These are phyloP conservation scores for Caerostris darwini DNA, from an alignment of 1,140 invertebrate species.

Conservation along the genomic window DNA sequence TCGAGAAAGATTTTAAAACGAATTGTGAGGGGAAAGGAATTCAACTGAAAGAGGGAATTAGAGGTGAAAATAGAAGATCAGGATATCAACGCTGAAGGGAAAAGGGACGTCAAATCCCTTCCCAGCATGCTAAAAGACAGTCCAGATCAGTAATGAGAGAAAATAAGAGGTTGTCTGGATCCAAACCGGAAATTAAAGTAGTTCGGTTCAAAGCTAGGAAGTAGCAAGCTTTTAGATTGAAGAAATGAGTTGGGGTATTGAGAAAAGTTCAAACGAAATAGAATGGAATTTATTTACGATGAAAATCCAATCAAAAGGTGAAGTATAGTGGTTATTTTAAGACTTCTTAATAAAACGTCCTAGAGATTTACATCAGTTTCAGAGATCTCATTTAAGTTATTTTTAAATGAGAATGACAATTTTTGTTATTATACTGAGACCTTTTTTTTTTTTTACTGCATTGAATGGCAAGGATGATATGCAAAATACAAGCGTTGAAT, in stretches of 20 bases:
- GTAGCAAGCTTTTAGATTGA: constrained; percentile 20
- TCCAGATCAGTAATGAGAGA: constrained; percentile 8
- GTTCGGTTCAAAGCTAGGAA: constrained; percentile 1
- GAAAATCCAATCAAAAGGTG: background rate
- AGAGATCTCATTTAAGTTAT: background rate
- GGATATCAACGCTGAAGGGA: background rate
- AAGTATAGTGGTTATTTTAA: background rate
- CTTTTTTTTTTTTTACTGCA: too few species aligned
- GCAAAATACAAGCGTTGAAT: too few species aligned
- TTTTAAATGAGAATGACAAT: background rate
- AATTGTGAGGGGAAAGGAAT: background rate
- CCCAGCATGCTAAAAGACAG: constrained; percentile 7
- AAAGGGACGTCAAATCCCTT: background rate
- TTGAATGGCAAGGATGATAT: too few species aligned
- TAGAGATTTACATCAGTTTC: background rate
- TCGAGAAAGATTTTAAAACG: constrained; percentile 14
- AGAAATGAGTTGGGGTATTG: constrained; percentile 1
- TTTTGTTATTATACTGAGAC: too few species aligned
- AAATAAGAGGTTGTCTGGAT: constrained; percentile 29
- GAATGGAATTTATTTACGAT: constrained; percentile 20
- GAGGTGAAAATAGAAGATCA: constrained; percentile 40
- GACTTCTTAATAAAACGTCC: background rate
- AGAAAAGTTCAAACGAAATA: constrained; percentile 41
- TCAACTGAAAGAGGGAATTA: constrained; percentile 29
- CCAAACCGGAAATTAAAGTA: constrained; percentile 51